A percentile compares a stretch with the other conserved stretches of the same genome.
Conservation (phyloP, 2,797 vertebrate genomes). For the Tachyglossus aculeatus region DNA sequence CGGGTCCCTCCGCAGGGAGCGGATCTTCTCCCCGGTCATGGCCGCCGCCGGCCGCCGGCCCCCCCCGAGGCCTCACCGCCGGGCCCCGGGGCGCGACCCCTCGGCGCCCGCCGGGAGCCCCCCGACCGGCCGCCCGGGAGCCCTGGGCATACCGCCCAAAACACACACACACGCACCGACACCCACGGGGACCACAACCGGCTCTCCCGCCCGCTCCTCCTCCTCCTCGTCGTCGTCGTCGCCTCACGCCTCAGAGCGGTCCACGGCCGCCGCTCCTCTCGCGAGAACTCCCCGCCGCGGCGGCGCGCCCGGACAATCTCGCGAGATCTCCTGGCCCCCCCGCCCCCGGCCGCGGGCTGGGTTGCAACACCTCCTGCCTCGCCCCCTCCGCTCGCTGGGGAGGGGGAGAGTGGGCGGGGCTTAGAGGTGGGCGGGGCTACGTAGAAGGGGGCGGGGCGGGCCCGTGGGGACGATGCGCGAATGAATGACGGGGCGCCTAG, state of each 20-base stretch:
- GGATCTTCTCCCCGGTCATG: conserved; percentile 98
- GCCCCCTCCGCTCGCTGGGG: too few relatives aligned
- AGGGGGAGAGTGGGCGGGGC: background rate
- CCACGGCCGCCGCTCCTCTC: background rate
- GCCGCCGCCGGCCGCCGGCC: conserved; percentile 56
- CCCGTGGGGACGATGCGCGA: too few relatives aligned
- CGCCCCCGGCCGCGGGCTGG: too few relatives aligned
- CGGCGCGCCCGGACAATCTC: too few relatives aligned
- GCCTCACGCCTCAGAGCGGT: background rate
- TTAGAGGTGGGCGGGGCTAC: background rate
- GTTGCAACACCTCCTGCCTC: too few relatives aligned
- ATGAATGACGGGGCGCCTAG: too few relatives aligned
- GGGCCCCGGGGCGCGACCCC: conserved; percentile 50
- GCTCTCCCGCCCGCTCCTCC: too few relatives aligned
- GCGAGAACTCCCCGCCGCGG: background rate
- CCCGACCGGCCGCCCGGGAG: background rate
- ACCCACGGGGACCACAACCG: background rate
- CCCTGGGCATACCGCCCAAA: background rate
- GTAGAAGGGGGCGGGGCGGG: background rate
- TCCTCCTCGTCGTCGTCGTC: background rate
- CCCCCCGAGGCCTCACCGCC: conserved; percentile 41
- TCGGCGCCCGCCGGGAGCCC: conserved; percentile 43
- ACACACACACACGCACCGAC: background rate
- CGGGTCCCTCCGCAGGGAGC: conserved; percentile 91
- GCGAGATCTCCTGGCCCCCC: too few relatives aligned